Percentiles rank a stretch among this genome's conserved stretches.
Evolutionary conservation across 2,113 vertebrate species (phyloP).

Genomic region (rabbit (Oryctolagus cuniculus)): mOryCun1.1 NC_091437.1:12362501-12363000

Average conservation of each 20-base stretch:
- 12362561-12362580: conserved; percentile 82
- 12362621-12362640: conserved; percentile 63
- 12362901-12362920: neutral
- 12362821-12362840: neutral
- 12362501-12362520: conserved; percentile 77
- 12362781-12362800: neutral
- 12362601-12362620: conserved; percentile 80
- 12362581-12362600: conserved; percentile 85
- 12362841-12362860: neutral
- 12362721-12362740: neutral
- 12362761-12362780: neutral
- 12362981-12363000: conserved; percentile 29
- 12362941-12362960: neutral
- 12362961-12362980: neutral
- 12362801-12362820: neutral
- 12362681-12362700: conserved; percentile 15
- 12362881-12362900: neutral
- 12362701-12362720: neutral
- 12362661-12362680: neutral
- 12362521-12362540: conserved; percentile 75
- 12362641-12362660: neutral
- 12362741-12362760: neutral
- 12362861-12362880: neutral
- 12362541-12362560: conserved; percentile 81
- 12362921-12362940: neutral